A percentile compares a stretch with the other conserved stretches of the same genome.
Evolutionary conservation across 2,888 invertebrate species (phyloP).

Genomic region (Nomada goodeniana): DNA sequence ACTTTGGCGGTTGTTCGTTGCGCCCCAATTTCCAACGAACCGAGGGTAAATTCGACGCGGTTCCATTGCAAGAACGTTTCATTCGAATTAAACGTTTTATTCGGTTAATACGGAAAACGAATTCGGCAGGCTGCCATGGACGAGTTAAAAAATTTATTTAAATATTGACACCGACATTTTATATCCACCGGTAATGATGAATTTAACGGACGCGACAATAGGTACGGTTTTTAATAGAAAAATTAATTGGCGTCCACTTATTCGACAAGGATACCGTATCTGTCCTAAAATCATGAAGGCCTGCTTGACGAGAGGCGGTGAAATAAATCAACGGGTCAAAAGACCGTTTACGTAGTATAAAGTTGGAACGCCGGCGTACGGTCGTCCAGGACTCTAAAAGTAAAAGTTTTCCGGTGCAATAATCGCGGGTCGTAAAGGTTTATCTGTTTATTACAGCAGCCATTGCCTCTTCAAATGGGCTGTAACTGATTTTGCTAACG

Average conservation of each 20-base stretch:
- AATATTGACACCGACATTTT: no score
- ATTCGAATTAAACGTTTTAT: not conserved
- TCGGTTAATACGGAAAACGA: not conserved
- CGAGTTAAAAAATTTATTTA: no score
- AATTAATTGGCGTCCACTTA: not conserved
- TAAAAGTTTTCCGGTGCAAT: constrained; percentile 79
- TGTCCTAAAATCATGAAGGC: not conserved
- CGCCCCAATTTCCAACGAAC: not conserved
- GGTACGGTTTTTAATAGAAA: no score
- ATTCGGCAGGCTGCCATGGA: not conserved
- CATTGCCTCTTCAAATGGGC: constrained; percentile 76
- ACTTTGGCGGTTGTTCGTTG: not conserved
- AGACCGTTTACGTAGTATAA: constrained; percentile 41
- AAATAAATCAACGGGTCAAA: constrained; percentile 64
- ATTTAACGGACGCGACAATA: no score
- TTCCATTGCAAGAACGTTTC: not conserved
- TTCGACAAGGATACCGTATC: not conserved
- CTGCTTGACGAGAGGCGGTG: not conserved
- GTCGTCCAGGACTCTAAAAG: constrained; percentile 62
- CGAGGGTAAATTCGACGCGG: not conserved
- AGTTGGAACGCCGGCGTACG: constrained; percentile 26
- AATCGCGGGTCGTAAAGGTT: constrained; percentile 79
- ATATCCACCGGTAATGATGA: no score
- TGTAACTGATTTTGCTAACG: constrained; percentile 81
- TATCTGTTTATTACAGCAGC: constrained; percentile 80